These are phyloP conservation scores for Sialis lutaria DNA, from an alignment of 2,888 invertebrate genomes.

Conservation along the genomic window DNA sequence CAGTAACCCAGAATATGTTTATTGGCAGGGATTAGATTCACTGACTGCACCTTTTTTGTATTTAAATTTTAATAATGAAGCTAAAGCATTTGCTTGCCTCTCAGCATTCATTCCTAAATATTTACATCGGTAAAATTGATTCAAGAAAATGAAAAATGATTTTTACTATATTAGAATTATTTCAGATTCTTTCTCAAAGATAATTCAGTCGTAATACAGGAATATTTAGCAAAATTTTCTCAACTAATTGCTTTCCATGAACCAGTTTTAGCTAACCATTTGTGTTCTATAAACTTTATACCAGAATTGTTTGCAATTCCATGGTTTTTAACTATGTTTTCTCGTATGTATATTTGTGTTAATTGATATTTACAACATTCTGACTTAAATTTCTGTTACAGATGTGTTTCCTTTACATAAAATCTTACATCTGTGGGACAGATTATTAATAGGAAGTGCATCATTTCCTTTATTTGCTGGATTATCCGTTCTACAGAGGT, in stretches of 20 bases:
- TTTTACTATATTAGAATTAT: too few relatives aligned
- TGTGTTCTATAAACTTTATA: conserved; percentile 83
- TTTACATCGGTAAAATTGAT: conserved; percentile 35
- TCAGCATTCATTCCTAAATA: conserved; percentile 91
- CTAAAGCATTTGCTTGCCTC: conserved; percentile 88
- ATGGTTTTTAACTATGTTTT: conserved; percentile 98
- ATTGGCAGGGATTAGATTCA: conserved; percentile 99
- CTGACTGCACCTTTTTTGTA: conserved; percentile 93
- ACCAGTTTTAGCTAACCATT: conserved; percentile 76
- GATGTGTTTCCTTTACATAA: conserved; percentile 98
- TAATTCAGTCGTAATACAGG: conserved; percentile 91
- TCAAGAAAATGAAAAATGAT: too few relatives aligned
- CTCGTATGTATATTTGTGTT: conserved; percentile 51
- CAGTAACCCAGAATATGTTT: conserved; percentile 88
- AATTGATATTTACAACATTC: conserved; percentile 1
- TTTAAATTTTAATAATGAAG: conserved; percentile 93
- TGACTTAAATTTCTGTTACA: conserved; percentile 24
- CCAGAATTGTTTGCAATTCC: conserved; percentile 97
- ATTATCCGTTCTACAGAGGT: conserved; percentile 76
- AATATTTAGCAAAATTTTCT: conserved; percentile 92
- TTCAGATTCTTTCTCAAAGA: conserved; percentile 88
- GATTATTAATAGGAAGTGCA: conserved; percentile 78
- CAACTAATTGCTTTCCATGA: conserved; percentile 94
- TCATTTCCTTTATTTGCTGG: conserved; percentile 91
- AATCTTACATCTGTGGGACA: conserved; percentile 96